Conservation (phyloP, 2,888 invertebrate species). For the Rhingia rostrata region DNA sequence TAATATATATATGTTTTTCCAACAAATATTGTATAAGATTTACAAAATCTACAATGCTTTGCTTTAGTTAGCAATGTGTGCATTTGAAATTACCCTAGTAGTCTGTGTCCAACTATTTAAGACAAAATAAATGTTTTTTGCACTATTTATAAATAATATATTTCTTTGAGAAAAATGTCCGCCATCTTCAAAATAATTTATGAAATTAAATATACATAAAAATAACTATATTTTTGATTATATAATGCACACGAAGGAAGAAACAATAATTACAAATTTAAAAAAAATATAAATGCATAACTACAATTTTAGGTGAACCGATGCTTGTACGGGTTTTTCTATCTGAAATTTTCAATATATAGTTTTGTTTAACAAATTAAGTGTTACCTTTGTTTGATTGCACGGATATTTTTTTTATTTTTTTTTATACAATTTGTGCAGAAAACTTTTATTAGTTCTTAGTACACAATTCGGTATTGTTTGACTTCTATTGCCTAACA, state of each 20-base stretch:
- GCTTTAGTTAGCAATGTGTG: slow-evolving; percentile 65
- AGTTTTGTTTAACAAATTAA: slow-evolving; percentile 5
- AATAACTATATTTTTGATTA: slow-evolving; percentile 6
- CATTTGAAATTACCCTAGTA: slow-evolving; percentile 51
- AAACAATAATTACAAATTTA: slow-evolving; percentile 12
- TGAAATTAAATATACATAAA: slow-evolving; percentile 26
- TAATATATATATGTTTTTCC: slow-evolving; percentile 37
- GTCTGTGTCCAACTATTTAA: slow-evolving; percentile 35
- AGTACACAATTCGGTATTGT: not conserved
- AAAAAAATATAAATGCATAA: slow-evolving; percentile 11
- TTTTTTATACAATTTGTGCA: slow-evolving; percentile 40
- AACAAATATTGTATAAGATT: slow-evolving; percentile 48
- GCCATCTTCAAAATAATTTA: slow-evolving; percentile 27
- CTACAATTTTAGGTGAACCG: slow-evolving; percentile 23
- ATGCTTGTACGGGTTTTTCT: slow-evolving; percentile 59
- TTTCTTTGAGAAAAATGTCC: slow-evolving; percentile 56
- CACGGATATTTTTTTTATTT: slow-evolving; percentile 59
- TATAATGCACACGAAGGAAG: slow-evolving; percentile 45
- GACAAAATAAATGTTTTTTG: slow-evolving; percentile 64
- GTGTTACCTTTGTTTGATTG: not conserved
- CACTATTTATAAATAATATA: slow-evolving; percentile 32
- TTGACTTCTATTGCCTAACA: slow-evolving; percentile 20
- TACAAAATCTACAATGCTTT: slow-evolving; percentile 59
- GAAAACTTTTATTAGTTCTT: slow-evolving; percentile 43
- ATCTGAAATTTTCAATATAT: slow-evolving; percentile 69